Conservation (phyloP, 2,888 invertebrate genomes). For the Mythimna loreyi region DNA sequence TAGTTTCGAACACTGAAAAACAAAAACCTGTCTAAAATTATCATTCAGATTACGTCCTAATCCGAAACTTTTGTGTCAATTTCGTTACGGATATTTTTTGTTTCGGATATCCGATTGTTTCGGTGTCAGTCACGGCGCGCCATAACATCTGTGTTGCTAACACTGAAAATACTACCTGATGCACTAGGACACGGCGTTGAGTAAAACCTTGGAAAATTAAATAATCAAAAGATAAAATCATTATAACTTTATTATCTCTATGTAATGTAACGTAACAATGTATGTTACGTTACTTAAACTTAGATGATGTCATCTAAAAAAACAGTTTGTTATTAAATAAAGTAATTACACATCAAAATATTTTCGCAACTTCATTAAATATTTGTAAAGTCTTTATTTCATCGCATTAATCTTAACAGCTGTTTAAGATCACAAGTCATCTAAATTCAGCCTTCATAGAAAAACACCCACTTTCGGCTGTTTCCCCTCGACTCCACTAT, state of each 20-base stretch:
- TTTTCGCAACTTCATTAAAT: conserved; percentile 16
- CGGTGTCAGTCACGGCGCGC: no score
- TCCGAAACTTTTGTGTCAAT: no score
- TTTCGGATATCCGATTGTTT: no score
- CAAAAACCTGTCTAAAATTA: no score
- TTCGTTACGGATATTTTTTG: no score
- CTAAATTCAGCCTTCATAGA: neutral
- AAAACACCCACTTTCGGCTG: neutral
- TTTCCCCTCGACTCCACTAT: conserved; percentile 10
- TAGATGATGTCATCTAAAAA: neutral
- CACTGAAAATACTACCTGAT: neutral
- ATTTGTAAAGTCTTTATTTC: conserved; percentile 11
- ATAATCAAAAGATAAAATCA: neutral
- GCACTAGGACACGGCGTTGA: no score
- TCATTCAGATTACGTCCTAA: no score
- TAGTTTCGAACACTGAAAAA: no score
- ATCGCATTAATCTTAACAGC: neutral
- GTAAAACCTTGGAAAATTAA: no score
- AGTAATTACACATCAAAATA: conserved; percentile 13
- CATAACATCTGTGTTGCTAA: neutral
- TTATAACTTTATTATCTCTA: neutral
- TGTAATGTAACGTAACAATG: no score
- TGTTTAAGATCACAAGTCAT: neutral
- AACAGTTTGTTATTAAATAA: neutral
- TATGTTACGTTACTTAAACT: neutral